Conservation (phyloP, 2,113 vertebrate genomes). For the Anhinga rufa region DNA sequence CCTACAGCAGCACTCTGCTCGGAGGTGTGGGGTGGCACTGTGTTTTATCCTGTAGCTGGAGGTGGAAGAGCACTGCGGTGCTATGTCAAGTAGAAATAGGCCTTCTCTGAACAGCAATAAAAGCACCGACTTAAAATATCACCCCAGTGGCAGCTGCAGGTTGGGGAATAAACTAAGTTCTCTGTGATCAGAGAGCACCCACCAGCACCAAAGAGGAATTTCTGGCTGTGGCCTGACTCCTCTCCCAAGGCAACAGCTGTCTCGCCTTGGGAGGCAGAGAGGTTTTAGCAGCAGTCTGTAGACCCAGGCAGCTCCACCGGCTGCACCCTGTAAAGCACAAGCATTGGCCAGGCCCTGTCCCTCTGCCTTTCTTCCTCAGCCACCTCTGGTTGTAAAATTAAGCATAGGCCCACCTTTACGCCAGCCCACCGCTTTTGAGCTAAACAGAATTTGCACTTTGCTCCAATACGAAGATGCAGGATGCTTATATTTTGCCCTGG, state of each 20-base stretch:
- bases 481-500: not conserved
- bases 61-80: not conserved
- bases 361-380: not conserved
- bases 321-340: not conserved
- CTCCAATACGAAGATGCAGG: not conserved
- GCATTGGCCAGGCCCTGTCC: not conserved
- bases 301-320: not conserved
- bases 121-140: constrained; percentile 22
- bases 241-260: not conserved
- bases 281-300: not conserved
- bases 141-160: not conserved
- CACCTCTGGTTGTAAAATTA: not conserved
- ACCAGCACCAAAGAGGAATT: not conserved
- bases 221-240: not conserved
- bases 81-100: constrained; percentile 36
- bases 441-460: not conserved
- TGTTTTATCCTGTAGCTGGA: constrained; percentile 23
- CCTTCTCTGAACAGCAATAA: constrained; percentile 5
- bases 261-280: not conserved
- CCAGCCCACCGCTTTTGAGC: not conserved
- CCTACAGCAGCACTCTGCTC: not conserved
- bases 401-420: not conserved
- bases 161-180: constrained; percentile 7
- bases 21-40: not conserved
- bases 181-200: not conserved